Evolutionary conservation across 1,140 invertebrate genomes (phyloP), one percentile per base, ranked within the genome.

Genomic region (Lasioglossum baleicum): DNA sequence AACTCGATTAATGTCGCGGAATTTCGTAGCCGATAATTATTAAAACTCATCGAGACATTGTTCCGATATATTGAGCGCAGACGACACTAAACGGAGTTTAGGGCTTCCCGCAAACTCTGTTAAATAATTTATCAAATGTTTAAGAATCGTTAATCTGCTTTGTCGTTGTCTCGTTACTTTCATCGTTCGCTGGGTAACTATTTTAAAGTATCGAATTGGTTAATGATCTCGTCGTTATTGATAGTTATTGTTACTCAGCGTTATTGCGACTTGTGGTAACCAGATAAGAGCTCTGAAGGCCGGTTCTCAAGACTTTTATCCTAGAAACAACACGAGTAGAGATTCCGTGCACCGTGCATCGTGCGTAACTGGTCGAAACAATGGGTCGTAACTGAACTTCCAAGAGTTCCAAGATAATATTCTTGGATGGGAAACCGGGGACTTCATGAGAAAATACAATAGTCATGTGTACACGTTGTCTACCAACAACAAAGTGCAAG

Each of bases 1-100:
- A 10, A 17, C 68, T 42, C 51, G 53, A 71, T 71, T 60, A 71
- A 71, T 68, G 26, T n/a, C 26, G 35, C 31, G 20, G n/a, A 71
- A 42, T 71, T 22, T 40, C 44, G 13, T 42, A 8, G 10, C 0
- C 48, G 67, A 53, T 68, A 20, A 68, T 68, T 58, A 51, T 60
- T 61, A 35, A 35, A 70, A 69, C 13, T 69, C 10, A 7, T 20
- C 4, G 22, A 22, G 65, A 20, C 44, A 60, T 56, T 60, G 22
- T 56, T 10, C 13, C 15, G 13, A n/a, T n/a, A 2, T 64, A 20
- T 22, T 1, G 15, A 8, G 8, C 35, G 22, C 11, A 13, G 20
- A 22, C 31, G 53, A 56, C 15, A 53, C 10, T 15, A 1, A 20
- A 56, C 20, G 51, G 4, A 56, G 35, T 56, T 56, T 13, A 48